Conservation (phyloP, 2,888 invertebrate genomes). For the Ceramica pisi region DNA sequence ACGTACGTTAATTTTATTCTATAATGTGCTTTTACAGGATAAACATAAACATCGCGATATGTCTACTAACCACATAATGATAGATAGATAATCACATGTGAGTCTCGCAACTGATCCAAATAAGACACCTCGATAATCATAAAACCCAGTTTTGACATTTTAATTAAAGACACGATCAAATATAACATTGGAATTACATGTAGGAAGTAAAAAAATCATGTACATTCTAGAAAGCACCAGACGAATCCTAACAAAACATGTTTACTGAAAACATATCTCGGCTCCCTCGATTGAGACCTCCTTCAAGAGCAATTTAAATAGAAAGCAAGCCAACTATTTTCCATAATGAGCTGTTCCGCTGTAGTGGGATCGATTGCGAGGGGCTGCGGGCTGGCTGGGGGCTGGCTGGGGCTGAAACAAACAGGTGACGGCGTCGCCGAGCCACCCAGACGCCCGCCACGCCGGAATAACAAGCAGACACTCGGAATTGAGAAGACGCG, state of each 20-base stretch:
- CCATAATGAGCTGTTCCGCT: slow-evolving; percentile 59
- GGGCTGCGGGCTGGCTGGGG: slow-evolving; percentile 27
- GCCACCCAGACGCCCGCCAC: neutral
- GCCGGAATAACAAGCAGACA: slow-evolving; percentile 55
- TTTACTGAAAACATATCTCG: slow-evolving; percentile 24
- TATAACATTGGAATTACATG: neutral
- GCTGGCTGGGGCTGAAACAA: slow-evolving; percentile 38
- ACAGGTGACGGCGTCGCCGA: slow-evolving; percentile 52
- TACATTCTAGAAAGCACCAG: neutral
- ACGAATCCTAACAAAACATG: slow-evolving; percentile 21
- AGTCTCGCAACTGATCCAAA: neutral
- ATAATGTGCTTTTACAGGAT: neutral
- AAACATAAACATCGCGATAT: neutral
- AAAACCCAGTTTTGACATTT: too few relatives aligned
- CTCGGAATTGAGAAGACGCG: slow-evolving; percentile 42
- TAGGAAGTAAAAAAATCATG: neutral
- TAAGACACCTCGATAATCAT: neutral
- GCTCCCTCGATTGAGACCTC: slow-evolving; percentile 32
- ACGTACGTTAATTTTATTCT: neutral
- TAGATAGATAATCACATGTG: neutral
- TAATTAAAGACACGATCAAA: too few relatives aligned
- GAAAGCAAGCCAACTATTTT: slow-evolving; percentile 54
- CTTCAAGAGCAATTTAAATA: slow-evolving; percentile 55
- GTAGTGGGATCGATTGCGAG: slow-evolving; percentile 52
- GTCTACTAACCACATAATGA: too few relatives aligned